These are phyloP conservation scores for Bursaphelenchus okinawaensis DNA, from an alignment of 2,888 invertebrate genomes.

Conservation along the genomic window DNA sequence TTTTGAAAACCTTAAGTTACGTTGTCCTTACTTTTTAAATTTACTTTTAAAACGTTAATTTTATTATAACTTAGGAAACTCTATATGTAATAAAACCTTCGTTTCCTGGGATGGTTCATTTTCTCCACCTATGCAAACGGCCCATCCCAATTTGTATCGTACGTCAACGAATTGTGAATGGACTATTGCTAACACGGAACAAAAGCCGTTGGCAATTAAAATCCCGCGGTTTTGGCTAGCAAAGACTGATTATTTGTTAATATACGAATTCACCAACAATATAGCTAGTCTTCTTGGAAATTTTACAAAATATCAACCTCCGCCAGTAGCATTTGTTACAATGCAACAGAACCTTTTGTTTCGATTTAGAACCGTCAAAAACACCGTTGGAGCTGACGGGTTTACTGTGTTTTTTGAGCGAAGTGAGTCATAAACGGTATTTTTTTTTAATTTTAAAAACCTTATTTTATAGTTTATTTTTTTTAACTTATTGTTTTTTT, in stretches of 20 bases:
- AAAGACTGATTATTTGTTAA: constrained; percentile 15
- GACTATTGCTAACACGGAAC: constrained; percentile 21
- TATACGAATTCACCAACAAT: constrained; percentile 11
- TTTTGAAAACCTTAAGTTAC: no score
- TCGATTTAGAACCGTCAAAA: constrained; percentile 12
- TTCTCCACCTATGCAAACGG: constrained; percentile 21
- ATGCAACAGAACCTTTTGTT: constrained; percentile 13
- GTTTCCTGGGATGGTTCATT: constrained; percentile 31
- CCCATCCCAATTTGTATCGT: constrained; percentile 15
- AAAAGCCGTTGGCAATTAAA: constrained; percentile 9
- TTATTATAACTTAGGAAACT: constrained; percentile 11
- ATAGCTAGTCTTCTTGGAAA: constrained; percentile 17
- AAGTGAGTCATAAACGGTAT: constrained; percentile 9
- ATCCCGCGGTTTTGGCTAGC: constrained; percentile 21
- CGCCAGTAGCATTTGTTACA: constrained; percentile 21
- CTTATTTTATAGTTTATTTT: no score
- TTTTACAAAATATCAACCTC: constrained; percentile 6
- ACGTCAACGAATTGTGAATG: constrained; percentile 20
- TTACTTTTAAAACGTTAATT: not conserved
- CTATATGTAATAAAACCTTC: constrained; percentile 21
- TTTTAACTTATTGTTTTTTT: no score
- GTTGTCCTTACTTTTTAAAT: not conserved
- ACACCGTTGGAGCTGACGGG: constrained; percentile 17
- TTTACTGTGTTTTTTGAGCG: constrained; percentile 23
- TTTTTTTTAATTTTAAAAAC: not conserved